phyloP scores from a whole-genome alignment of 2,888 invertebrate species.

The Drosophila pseudotakahashii region DNA sequence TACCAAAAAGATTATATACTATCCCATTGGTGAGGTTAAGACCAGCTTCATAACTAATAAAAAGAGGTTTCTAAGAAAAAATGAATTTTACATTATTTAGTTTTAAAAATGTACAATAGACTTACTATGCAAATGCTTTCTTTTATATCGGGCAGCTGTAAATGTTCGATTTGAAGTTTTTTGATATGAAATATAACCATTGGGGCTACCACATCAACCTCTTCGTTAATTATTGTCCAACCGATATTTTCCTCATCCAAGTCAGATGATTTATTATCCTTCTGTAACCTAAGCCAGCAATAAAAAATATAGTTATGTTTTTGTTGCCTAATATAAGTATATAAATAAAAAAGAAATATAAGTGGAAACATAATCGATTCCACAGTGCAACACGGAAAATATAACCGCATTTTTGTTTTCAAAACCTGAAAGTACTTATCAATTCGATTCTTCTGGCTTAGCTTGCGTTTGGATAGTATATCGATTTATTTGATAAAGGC shows the following conservation, averaged over 20 bases:
- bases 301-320: too few relatives aligned
- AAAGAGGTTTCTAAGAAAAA: slow-evolving; percentile 72
- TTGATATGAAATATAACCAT: slow-evolving; percentile 80
- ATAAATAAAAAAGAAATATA: too few relatives aligned
- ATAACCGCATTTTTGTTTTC: too few relatives aligned
- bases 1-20: slow-evolving; percentile 82
- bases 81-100: background rate
- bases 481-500: too few relatives aligned
- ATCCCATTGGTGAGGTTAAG: slow-evolving; percentile 81
- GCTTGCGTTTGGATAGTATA: too few relatives aligned
- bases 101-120: slow-evolving; percentile 7
- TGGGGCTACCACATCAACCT: slow-evolving; percentile 83
- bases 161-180: slow-evolving; percentile 76
- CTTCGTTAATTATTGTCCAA: slow-evolving; percentile 83
- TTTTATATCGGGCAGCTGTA: slow-evolving; percentile 81
- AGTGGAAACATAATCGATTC: too few relatives aligned
- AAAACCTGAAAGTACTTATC: too few relatives aligned
- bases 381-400: too few relatives aligned
- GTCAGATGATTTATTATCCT: slow-evolving; percentile 2
- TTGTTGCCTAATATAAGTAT: too few relatives aligned
- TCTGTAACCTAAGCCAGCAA: background rate
- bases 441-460: too few relatives aligned
- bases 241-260: slow-evolving; percentile 68
- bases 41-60: slow-evolving; percentile 81
- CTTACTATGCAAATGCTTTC: slow-evolving; percentile 82